Conservation (phyloP, 2,888 invertebrate species). For the Smittia aterrima region DNA sequence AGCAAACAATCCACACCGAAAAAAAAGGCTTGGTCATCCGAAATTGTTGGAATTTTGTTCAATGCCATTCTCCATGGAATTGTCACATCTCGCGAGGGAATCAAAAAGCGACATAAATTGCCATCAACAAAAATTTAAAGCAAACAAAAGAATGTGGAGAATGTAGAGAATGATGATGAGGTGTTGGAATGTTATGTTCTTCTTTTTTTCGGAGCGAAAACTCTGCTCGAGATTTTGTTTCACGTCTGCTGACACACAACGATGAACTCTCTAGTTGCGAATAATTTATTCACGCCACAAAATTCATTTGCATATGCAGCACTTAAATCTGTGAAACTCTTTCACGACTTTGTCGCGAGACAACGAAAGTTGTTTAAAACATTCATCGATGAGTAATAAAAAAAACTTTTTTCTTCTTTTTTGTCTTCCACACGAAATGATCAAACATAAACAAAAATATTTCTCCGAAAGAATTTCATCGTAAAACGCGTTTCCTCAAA, state of each 20-base stretch:
- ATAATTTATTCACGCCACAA: too few species aligned
- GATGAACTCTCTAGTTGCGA: too few species aligned
- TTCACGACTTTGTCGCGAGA: too few species aligned
- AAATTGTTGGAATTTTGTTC: slow-evolving; percentile 32
- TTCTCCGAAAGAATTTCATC: background rate
- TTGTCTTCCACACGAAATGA: background rate
- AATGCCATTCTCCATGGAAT: slow-evolving; percentile 22
- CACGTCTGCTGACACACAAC: too few species aligned
- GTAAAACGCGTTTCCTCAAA: background rate
- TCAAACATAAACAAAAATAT: slow-evolving; percentile 10
- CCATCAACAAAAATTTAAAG: background rate
- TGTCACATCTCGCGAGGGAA: background rate
- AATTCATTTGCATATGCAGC: too few species aligned
- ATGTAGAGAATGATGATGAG: background rate
- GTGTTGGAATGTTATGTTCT: background rate
- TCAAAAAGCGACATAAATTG: background rate
- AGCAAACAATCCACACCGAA: background rate
- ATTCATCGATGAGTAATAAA: slow-evolving; percentile 22
- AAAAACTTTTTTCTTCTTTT: background rate
- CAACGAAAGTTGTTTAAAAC: background rate
- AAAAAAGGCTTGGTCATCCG: slow-evolving; percentile 25
- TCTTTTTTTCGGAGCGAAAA: background rate
- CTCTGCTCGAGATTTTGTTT: background rate
- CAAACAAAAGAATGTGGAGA: background rate
- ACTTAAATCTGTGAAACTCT: too few species aligned